These are phyloP conservation scores for Dysmachus trigonus DNA, from an alignment of 2,888 invertebrate species.

Conservation along the genomic window DNA sequence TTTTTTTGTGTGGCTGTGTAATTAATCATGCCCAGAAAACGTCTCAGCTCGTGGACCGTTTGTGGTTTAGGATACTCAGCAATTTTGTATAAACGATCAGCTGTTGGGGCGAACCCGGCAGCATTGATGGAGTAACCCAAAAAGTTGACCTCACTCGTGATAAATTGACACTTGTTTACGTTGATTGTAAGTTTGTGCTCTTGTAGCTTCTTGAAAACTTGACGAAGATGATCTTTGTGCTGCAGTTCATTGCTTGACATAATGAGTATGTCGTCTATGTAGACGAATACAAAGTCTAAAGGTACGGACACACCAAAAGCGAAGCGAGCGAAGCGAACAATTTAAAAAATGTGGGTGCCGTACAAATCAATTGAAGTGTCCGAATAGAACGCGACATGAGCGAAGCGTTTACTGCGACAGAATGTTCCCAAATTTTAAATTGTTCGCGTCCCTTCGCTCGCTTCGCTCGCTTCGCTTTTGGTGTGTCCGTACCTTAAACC, in stretches of 20 bases:
- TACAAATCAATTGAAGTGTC: no score
- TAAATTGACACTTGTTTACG: background rate
- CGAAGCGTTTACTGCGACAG: no score
- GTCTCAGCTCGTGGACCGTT: background rate
- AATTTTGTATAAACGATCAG: background rate
- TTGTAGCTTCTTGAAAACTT: background rate
- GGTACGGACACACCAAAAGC: no score
- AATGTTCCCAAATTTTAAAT: no score
- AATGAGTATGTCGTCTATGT: background rate
- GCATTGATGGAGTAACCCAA: background rate
- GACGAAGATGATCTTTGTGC: background rate
- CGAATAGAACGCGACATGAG: no score
- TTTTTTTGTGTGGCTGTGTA: no score
- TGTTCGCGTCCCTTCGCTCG: no score
- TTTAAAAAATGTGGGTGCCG: no score
- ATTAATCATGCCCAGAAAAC: background rate
- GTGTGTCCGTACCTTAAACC: no score
- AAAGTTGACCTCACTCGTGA: background rate
- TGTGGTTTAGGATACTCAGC: background rate
- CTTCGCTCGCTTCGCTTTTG: no score
- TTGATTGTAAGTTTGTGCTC: background rate
- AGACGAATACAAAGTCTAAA: background rate
- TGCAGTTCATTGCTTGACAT: background rate
- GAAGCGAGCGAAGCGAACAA: no score
- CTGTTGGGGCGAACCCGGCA: background rate